Evolutionary conservation across 53 echinoderm and acorn worm species (phyloP), one percentile per base, ranked within the genome.

Genomic region (Apostichopus leukothele): DNA sequence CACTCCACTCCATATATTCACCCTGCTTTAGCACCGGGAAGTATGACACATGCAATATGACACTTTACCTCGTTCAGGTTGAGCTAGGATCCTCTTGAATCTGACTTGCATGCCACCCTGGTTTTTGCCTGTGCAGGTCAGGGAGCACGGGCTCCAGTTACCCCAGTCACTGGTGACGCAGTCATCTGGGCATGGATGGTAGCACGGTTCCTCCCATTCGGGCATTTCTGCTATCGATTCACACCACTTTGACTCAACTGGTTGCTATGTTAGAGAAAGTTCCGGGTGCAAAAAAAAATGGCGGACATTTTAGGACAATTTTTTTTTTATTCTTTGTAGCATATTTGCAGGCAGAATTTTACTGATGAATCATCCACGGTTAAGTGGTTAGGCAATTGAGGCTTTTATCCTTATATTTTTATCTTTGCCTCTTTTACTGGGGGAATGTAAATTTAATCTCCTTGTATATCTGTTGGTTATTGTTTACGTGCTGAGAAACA

Each of bases 141-240:
- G 25, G 5, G 92, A 94, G 74, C 99, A 99, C 20, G 93, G 94
- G 75, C 89, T 94, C 99, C 99, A 99, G 0, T 86, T 52, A 1
- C 91, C 91, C 99, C 99, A 99, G 19, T 94, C 89, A 4, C 91
- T 93, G 60, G 96, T 77, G 5, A 99, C 99, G 81, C 99, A 99
- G 78, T 99, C 96, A 19, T 90, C 91, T 16, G 99, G 93, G 71
- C 99, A 99, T 1, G 99, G 99, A 19, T 94, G 91, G 74, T 67
- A 67, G 83, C 98, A 98, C 11, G 54, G 51, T 39, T 89, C 88
- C 68, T 90, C 90, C 61, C 60, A 78, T 6, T 60, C 25, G 9
- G 97, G 97, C 50, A 60, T 63, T 83, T 91, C 94, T 75, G 88
- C 80, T 25, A 96, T 86, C 23, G 74, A 84, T 22, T 83, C 79